Evolutionary conservation across 2,888 invertebrate species (phyloP).

Genomic region (Pyrocoelia pectoralis): DNA sequence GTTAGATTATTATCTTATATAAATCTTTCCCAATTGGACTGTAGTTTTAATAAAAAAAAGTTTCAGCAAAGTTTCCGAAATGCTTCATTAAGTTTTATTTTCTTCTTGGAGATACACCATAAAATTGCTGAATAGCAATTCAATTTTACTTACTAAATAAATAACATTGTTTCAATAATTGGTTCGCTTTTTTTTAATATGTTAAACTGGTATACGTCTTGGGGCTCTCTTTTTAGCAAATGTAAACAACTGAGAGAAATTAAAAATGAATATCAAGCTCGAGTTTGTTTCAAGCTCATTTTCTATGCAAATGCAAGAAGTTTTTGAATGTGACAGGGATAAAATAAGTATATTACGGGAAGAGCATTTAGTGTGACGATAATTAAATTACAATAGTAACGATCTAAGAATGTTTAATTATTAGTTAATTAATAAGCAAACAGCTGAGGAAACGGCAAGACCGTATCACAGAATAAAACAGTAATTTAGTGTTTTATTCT

Average conservation of each 20-base stretch:
- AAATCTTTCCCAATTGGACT: neutral
- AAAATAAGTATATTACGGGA: neutral
- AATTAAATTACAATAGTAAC: neutral
- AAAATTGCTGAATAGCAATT: neutral
- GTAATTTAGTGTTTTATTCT: too few relatives aligned
- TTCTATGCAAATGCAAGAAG: neutral
- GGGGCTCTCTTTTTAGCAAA: neutral
- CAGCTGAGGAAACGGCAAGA: too few relatives aligned
- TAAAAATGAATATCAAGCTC: neutral
- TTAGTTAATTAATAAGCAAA: too few relatives aligned
- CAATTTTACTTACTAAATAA: conserved; percentile 4
- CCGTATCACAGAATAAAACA: too few relatives aligned
- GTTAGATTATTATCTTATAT: neutral
- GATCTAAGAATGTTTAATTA: too few relatives aligned
- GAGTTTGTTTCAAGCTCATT: neutral
- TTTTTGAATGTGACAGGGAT: neutral
- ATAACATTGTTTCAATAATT: neutral
- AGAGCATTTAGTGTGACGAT: neutral
- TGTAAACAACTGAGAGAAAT: neutral
- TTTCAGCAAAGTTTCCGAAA: conserved; percentile 8
- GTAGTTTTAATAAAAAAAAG: conserved; percentile 10
- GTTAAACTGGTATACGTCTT: neutral
- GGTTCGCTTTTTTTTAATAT: neutral
- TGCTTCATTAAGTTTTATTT: conserved; percentile 13
- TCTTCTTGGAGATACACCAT: conserved; percentile 4